Evolutionary conservation across 2,113 vertebrate genomes (phyloP), one percentile per base, ranked within the genome.

Genomic region (Corvus moneduloides): DNA sequence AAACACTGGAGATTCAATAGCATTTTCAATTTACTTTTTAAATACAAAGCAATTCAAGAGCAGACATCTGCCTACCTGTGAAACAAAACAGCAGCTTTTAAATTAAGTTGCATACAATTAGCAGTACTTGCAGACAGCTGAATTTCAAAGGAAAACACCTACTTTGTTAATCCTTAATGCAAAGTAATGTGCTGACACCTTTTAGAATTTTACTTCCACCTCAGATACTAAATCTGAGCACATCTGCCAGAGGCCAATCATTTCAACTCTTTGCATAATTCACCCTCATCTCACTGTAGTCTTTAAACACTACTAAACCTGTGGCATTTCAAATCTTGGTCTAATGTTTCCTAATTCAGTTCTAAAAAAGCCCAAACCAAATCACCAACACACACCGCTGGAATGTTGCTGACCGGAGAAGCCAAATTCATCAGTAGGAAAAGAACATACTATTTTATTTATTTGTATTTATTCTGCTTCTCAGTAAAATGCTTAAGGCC

Each of bases 41-140:
- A 93, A 89, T 79, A 89, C 43, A 87, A 88, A 94, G 79, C 67
- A 91, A 72, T 74, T 91, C 68, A 88, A 84, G 18, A 94, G 19
- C 82, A 95, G 68, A 76, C 71, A 80, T 39, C 61, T 83, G 55
- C 71, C 78, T 55, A 90, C 63, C 56, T 81, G 43, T 66, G 74
- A 91, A 91, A 85, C 67, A 88, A 69, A 91, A 39, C 2, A 91
- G 56, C 63, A 90, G 92, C 59, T 92, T 85, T 92, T 67, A 86
- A 84, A 93, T 77, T 59, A 88, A 52, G 68, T 43, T 78, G 43
- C 39, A 78, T 44, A 43, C 56, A 83, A 95, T 93, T 75, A 92
- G 61, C 43, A 86, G 68, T 28, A 71, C 82, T 86, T 74, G 43
- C 59, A 86, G 72, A 88, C 43, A 96, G 78, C 41, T 67, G 76